Evolutionary conservation across 2,888 invertebrate species (phyloP).

Genomic region (Pasiphila rectangulata): DNA sequence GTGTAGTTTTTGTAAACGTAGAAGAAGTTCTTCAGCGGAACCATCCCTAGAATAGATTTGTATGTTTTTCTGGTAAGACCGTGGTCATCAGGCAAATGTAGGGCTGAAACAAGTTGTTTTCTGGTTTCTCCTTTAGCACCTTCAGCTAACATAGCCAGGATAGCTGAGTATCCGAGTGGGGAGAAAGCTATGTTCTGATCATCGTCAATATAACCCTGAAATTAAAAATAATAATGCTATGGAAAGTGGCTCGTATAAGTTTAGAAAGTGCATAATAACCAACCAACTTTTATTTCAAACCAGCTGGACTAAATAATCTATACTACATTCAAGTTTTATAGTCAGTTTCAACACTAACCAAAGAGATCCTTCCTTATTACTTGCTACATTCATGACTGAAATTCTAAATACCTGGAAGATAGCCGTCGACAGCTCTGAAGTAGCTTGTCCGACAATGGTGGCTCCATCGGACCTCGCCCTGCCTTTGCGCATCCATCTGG

Average conservation of each 20-base stretch:
- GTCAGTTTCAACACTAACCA: background rate
- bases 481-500: conserved; percentile 63
- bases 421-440: conserved; percentile 74
- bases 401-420: conserved; percentile 80
- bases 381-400: no score
- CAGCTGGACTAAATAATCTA: conserved; percentile 14
- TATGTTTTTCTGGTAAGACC: conserved; percentile 70
- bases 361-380: conserved; percentile 2
- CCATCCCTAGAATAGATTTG: conserved; percentile 61
- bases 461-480: conserved; percentile 30
- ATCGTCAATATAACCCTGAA: conserved; percentile 77
- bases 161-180: conserved; percentile 83
- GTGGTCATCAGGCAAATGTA: conserved; percentile 78
- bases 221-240: conserved; percentile 1
- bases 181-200: conserved; percentile 83
- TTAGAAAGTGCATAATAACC: background rate
- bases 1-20: conserved; percentile 85
- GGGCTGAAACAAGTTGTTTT: conserved; percentile 77
- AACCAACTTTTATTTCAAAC: conserved; percentile 16
- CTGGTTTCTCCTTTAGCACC: conserved; percentile 82
- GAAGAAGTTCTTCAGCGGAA: conserved; percentile 83
- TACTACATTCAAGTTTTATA: conserved; percentile 2
- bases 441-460: conserved; percentile 74
- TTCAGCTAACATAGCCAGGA: conserved; percentile 83
- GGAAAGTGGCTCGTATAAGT: background rate